Percentiles rank a stretch among this genome's conserved stretches.
phyloP scores from a whole-genome alignment of 2,797 vertebrate species.

The Thripadectes ignobilis region DNA sequence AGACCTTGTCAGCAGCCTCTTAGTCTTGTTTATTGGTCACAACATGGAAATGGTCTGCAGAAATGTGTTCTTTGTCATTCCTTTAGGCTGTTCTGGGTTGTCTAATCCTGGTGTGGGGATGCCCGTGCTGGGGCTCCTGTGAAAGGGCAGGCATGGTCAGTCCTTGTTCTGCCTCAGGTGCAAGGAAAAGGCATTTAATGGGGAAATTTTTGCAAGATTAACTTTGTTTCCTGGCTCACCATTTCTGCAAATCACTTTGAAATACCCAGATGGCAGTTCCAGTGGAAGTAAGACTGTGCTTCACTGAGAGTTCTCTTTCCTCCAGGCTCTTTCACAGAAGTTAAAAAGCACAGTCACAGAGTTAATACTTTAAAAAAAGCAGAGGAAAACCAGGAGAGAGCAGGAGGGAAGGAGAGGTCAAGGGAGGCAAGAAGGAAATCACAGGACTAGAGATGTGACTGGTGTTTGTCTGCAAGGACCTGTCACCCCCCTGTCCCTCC shows the following conservation, averaged over 20 bases:
- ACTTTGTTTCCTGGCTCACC: background rate
- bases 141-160: background rate
- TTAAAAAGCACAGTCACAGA: background rate
- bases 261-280: background rate
- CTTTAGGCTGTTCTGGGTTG: background rate
- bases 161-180: background rate
- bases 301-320: background rate
- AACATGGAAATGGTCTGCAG: background rate
- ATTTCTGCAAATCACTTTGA: background rate
- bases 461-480: background rate
- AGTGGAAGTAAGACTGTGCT: background rate
- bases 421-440: background rate
- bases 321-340: background rate
- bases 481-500: background rate
- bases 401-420: background rate
- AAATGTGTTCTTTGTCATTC: accelerated
- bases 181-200: background rate
- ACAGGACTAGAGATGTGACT: background rate
- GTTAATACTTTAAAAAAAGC: background rate
- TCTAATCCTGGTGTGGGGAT: background rate
- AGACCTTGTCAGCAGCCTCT: background rate
- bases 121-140: background rate
- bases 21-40: no score
- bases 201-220: background rate
- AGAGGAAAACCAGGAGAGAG: background rate